Base-by-base conservation (phyloP, 2,797 vertebrate species). In the Gallinago solitaria region DNA sequence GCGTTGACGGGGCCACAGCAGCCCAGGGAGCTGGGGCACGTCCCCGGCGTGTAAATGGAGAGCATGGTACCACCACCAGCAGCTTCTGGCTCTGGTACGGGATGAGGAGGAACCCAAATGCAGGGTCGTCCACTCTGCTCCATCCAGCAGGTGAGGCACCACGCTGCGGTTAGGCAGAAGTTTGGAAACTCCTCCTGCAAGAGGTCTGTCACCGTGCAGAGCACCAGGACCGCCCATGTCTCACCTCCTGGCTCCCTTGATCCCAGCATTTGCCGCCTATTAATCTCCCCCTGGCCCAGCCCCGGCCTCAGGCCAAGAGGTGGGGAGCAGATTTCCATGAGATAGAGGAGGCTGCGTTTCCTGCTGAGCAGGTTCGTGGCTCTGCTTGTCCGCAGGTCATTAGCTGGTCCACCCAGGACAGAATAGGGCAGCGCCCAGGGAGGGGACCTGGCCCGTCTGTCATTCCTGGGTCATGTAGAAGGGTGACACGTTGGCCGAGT, bases 1-100 rank as follows among this genome's bases (percentile, higher is more conserved):
- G 3, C 0, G 4, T 2, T 48, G 37, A 5, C 0, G 0, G 30
- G 18, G 9, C 21, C 10, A 9, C 0, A 1, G 45, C 80, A 86
- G 18, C 12, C 11, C 3, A 3, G 39, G 13, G 10, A 75, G 43
- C 51, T 11, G 51, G 35, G 43, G 63, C 59, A 60, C 2, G 0
- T 67, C 24, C 43, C 33, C 63, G 35, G 54, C 21, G 5, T 0
- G 1, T 19, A 11, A 25, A 0, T 3, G 61, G 30, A 60, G 35
- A 61, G 30, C 37, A 8, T 5, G 16, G 51, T 5, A 16, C 32
- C 68, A 50, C 53, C 24, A 51, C 37, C 70, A 63, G 1, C 45
- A 86, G 28, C 24, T 28, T 17, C 48, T 68, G 43, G 19, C 27
- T 80, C 60, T 54, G 47, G 9, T 5, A 45, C 80, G 51, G 24